These are phyloP conservation scores for Erythrolamprus reginae DNA, from an alignment of 2,113 vertebrate species.

Conservation along the genomic window DNA sequence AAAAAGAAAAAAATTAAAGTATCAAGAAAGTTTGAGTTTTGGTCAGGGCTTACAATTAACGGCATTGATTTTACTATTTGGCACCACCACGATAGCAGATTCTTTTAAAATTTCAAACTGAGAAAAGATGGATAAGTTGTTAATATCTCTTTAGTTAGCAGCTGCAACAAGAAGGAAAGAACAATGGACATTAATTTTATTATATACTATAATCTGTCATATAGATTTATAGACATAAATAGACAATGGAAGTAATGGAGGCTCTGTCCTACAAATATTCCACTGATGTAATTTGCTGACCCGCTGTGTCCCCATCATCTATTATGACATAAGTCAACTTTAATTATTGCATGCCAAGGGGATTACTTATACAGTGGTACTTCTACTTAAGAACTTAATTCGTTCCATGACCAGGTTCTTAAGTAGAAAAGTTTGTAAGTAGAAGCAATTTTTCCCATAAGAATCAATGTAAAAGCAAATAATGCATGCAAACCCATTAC, in stretches of 20 bases:
- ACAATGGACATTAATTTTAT: slow-evolving; percentile 16
- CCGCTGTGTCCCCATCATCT: not conserved
- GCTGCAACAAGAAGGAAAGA: not conserved
- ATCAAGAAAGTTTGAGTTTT: not conserved
- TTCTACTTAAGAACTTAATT: no score
- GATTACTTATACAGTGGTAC: not conserved
- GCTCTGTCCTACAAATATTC: not conserved
- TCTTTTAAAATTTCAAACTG: slow-evolving; percentile 2
- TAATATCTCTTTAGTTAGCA: slow-evolving; percentile 18
- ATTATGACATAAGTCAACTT: slow-evolving; percentile 9
- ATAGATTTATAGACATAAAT: not conserved
- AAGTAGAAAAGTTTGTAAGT: no score
- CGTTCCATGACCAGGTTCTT: no score
- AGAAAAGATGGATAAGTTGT: not conserved
- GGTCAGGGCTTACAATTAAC: not conserved
- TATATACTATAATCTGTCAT: slow-evolving; percentile 13
- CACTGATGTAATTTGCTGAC: slow-evolving; percentile 3
- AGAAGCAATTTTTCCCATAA: no score
- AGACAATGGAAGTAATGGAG: not conserved
- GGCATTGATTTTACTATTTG: not conserved
- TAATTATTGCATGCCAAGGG: not conserved
- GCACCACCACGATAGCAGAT: not conserved
- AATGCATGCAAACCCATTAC: no score
- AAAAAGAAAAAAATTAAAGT: not conserved
- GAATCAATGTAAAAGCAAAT: no score